Base-by-base conservation (phyloP, 2,113 vertebrate species). In the Capreolus pygargus region DNA sequence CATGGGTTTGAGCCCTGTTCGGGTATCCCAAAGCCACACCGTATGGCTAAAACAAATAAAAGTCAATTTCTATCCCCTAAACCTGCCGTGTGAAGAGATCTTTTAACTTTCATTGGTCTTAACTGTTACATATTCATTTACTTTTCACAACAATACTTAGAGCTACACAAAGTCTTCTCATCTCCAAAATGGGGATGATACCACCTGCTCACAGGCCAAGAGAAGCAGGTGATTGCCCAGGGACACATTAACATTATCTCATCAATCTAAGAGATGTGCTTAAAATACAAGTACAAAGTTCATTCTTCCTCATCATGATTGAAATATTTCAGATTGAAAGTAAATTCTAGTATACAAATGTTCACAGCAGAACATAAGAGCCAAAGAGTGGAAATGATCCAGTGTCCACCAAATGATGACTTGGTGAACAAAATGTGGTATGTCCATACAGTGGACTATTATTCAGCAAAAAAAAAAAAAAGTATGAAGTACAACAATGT, bases 271-370 rank as follows among this genome's bases (percentile, higher is more conserved):
- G 21, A 93, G 36, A 79, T 39, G 27, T 23, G 67, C 52, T 93
- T 85, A 85, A 79, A 95, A 81, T 30, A 85, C 17, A 88, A 85
- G 27, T n/a, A 30, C 43, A 84, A 92, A 89, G 36, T 36, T 89
- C 67, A 27, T 86, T 82, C 36, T 36, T 88, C 39, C 55, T 94
- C 50, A 60, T 58, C 39, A 52, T 30, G 28, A 86, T 7, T 70
- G 58, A 92, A 6, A 43, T 61, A 60, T 83, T 94, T 96, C 81
- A 94, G 43, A 82, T 33, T 61, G 50, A 88, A 95, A 91, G n/a
- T 57, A 91, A 95, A 88, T 58, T 45, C 83, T 74, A 27, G 28
- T 28, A 74, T 33, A 55, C 25, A 70, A 86, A 96, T 58, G 47
- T 81, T 86, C 52, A 94, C 2, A 91, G 36, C 23, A 85, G 33